A percentile compares a stretch with the other conserved stretches of the same genome.
phyloP scores from a whole-genome alignment of 1,140 invertebrate species.

The Ceratina australensis region DNA sequence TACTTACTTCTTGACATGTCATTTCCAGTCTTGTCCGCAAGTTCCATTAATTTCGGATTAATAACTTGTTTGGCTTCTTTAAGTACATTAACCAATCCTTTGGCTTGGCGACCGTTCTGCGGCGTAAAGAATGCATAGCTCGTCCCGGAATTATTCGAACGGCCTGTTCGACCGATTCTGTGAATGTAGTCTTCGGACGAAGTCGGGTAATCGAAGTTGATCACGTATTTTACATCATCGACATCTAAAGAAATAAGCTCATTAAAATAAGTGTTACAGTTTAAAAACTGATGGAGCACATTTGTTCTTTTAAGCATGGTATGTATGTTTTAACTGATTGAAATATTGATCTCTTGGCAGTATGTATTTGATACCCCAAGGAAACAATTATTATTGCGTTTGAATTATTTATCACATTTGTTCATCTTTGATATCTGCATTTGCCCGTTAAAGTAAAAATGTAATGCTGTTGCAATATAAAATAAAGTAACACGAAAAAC shows the following conservation, averaged over 20 bases:
- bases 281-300: not conserved
- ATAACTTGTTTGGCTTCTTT: constrained; percentile 96
- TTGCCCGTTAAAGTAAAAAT: not conserved
- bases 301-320: not conserved
- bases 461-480: not conserved
- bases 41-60: constrained; percentile 81
- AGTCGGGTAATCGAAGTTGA: constrained; percentile 99
- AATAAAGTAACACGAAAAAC: constrained; percentile 1
- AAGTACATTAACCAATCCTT: constrained; percentile 94
- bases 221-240: constrained; percentile 99
- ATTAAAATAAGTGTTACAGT: not conserved
- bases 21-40: constrained; percentile 74
- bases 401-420: not conserved
- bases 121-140: constrained; percentile 99
- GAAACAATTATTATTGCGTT: not conserved
- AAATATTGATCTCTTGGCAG: not conserved
- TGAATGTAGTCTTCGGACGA: constrained; percentile 99
- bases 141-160: constrained; percentile 94
- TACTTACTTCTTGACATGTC: constrained; percentile 73
- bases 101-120: constrained; percentile 93
- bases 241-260: constrained; percentile 89
- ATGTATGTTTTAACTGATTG: constrained; percentile 1
- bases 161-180: constrained; percentile 97
- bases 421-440: not conserved
- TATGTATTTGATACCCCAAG: not conserved